phyloP scores from a whole-genome alignment of 2,797 vertebrate species.

The Hippopotamyrus pictus region DNA sequence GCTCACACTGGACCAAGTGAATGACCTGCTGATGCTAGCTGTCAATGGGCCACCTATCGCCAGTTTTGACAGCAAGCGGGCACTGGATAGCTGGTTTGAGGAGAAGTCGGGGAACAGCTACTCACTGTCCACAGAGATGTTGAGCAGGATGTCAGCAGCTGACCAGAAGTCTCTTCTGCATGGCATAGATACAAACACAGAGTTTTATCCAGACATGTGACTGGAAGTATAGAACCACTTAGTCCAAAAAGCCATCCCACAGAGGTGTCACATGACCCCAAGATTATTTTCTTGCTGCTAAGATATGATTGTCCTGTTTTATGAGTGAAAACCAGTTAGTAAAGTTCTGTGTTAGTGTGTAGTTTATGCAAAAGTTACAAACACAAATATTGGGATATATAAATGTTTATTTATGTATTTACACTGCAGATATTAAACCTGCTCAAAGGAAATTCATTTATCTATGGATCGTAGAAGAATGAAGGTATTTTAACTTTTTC shows the following conservation, averaged over 20 bases:
- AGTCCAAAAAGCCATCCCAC: constrained; percentile 32
- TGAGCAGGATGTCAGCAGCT: constrained; percentile 74
- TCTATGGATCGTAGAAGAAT: constrained; percentile 27
- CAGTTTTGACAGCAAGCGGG: constrained; percentile 85
- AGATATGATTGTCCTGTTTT: constrained; percentile 35
- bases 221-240: constrained; percentile 33
- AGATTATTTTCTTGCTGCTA: constrained; percentile 47
- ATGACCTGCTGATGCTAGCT: constrained; percentile 78
- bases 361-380: constrained; percentile 31
- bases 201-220: constrained; percentile 81
- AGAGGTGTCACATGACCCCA: constrained; percentile 34
- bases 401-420: constrained; percentile 27
- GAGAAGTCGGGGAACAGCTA: constrained; percentile 88
- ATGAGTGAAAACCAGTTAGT: constrained; percentile 17
- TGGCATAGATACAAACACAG: constrained; percentile 71
- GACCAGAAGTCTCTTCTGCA: constrained; percentile 79
- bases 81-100: constrained; percentile 94
- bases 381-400: constrained; percentile 28
- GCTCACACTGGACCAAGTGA: constrained; percentile 85
- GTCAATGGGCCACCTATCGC: constrained; percentile 82
- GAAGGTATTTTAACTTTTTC: constrained; percentile 24
- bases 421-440: constrained; percentile 17
- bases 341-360: constrained; percentile 35
- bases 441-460: constrained; percentile 22
- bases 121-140: constrained; percentile 72